Base-by-base conservation (phyloP, 37 sponge, comb jelly and placozoan genomes). In the Ianthella basta region DNA sequence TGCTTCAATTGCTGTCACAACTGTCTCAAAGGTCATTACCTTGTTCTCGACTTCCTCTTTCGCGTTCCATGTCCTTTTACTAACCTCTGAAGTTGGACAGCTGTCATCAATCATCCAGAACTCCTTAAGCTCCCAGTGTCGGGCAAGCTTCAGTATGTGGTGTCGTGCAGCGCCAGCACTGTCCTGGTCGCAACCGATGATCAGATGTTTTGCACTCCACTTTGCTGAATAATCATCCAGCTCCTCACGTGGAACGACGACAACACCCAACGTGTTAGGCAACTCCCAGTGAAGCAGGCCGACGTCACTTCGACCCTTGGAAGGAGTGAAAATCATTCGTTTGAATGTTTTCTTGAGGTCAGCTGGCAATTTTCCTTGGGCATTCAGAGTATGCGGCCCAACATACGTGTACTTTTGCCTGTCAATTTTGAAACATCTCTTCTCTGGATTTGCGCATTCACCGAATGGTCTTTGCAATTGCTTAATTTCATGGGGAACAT, bases 41-140 rank as follows among this genome's bases (percentile, higher is more conserved):
- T 3, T 3, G 50, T 44, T 8, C n/a, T n/a, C n/a, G n/a, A n/a
- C n/a, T 10, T 8, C 50, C 50, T 44, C 50, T 8, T 44, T 3
- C 3, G 3, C 3, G 8, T 8, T 8, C 50, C 50, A 44, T 44
- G 27, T 63, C 24, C 5, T 63, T 10, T 10, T 24, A 29, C 8
- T 12, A 2, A 63, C 3, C 4, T 30, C 5, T 13, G 65, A 30
- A 5, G 65, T 63, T 4, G 65, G 65, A 24, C 3, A 4, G 8
- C 65, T 63, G 65, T 63, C 65, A 10, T 63, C 65, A 2, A 63
- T 63, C 65, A 63, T 63, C 65, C 65, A 63, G 24, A 63, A 63
- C 5, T 3, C 12, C 27, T 63, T 10, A 63, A 63, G 65, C 12
- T 10, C 29, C 65, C 65, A 63, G 65, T 30, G 29, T 63, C 65